These are phyloP conservation scores for Hypomesus transpacificus DNA, from an alignment of 2,113 vertebrate genomes.

Conservation along the genomic window DNA sequence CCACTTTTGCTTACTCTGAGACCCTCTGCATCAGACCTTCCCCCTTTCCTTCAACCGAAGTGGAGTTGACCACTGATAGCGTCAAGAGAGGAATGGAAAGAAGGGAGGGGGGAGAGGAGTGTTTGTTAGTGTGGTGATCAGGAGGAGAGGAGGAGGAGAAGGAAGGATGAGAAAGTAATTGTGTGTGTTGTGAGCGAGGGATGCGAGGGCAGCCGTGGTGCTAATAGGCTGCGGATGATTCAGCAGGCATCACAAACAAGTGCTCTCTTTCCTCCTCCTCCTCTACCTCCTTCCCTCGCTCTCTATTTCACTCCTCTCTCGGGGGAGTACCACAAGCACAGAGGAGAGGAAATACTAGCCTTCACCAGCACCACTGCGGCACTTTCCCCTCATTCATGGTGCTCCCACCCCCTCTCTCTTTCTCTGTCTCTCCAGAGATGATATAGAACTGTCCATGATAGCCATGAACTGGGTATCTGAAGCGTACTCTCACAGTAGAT, in stretches of 20 bases:
- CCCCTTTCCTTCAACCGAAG: too few relatives aligned
- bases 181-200: not conserved
- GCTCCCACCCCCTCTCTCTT: not conserved
- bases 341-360: not conserved
- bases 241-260: not conserved
- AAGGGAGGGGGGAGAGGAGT: too few relatives aligned
- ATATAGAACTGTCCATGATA: too few relatives aligned
- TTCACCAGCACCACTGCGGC: not conserved
- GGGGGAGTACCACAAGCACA: not conserved
- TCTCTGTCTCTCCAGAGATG: not conserved
- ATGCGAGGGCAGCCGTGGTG: not conserved
- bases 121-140: too few relatives aligned
- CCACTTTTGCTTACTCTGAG: not conserved
- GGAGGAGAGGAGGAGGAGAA: not conserved
- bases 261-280: not conserved
- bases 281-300: not conserved
- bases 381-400: not conserved
- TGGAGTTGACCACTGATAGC: too few relatives aligned
- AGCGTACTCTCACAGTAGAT: too few relatives aligned
- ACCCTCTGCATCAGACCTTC: not conserved
- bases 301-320: not conserved
- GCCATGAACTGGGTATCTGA: too few relatives aligned
- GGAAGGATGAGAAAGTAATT: not conserved
- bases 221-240: constrained; percentile 8
- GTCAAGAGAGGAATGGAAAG: too few relatives aligned